Conservation (phyloP, 2,888 invertebrate genomes). For the Pardosa pseudoannulata region DNA sequence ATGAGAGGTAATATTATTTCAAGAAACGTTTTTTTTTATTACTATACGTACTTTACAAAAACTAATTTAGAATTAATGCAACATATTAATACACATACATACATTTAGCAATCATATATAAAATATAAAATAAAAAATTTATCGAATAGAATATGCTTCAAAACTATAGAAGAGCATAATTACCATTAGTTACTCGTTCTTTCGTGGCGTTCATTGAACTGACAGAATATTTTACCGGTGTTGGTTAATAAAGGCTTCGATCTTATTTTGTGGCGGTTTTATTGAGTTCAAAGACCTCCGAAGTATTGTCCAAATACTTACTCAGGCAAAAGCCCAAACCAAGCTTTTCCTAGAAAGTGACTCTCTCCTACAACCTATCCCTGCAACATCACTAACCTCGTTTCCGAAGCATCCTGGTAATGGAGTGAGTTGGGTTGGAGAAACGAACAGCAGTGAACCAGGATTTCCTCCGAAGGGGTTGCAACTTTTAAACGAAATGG, state of each 20-base stretch:
- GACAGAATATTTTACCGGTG: not conserved
- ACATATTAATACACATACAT: too few species aligned
- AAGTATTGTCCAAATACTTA: not conserved
- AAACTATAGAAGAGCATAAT: too few species aligned
- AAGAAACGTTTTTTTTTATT: too few species aligned
- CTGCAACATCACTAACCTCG: constrained; percentile 7
- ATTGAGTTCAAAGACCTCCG: not conserved
- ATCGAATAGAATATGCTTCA: too few species aligned
- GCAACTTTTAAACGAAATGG: not conserved
- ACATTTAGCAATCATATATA: too few species aligned
- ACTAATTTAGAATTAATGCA: too few species aligned
- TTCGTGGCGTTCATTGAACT: not conserved
- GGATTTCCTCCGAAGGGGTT: not conserved
- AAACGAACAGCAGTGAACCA: not conserved
- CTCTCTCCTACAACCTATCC: not conserved
- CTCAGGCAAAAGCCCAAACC: not conserved
- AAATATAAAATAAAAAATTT: not conserved
- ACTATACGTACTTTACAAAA: too few species aligned
- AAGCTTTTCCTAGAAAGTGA: not conserved
- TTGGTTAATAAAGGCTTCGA: not conserved
- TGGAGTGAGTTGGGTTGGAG: not conserved
- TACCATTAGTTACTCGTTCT: too few species aligned
- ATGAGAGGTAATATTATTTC: too few species aligned
- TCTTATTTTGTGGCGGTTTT: constrained; percentile 2
- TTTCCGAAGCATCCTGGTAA: not conserved